Percentiles rank a stretch among this genome's conserved stretches.
These are phyloP conservation scores for Campoplex nolae DNA, from an alignment of 2,888 invertebrate species.

Conservation along the genomic window DNA sequence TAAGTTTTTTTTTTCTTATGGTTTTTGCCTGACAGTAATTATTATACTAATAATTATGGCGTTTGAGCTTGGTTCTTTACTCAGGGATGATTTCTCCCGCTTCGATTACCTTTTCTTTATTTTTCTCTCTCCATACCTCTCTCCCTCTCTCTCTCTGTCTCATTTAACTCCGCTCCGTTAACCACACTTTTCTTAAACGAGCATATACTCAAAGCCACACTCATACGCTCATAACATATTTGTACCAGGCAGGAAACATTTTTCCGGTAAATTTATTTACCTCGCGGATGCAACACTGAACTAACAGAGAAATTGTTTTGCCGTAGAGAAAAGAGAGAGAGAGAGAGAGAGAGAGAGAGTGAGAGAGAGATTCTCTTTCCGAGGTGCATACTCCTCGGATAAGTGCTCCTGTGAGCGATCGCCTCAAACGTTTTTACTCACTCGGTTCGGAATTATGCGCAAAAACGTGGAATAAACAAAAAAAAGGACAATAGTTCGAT, in stretches of 20 bases:
- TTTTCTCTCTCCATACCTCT: background rate
- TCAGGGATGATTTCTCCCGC: background rate
- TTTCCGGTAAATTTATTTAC: conserved; percentile 60
- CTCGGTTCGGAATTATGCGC: conserved; percentile 50
- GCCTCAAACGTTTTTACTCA: conserved; percentile 62
- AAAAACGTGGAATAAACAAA: no score
- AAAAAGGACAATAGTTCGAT: background rate
- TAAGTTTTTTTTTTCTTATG: background rate
- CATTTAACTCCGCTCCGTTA: conserved; percentile 49
- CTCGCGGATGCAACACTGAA: conserved; percentile 38
- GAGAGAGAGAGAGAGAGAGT: background rate
- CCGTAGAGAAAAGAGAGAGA: background rate
- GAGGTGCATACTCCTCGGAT: background rate
- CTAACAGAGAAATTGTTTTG: background rate
- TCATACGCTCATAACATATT: background rate
- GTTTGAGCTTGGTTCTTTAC: conserved; percentile 13
- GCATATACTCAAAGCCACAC: background rate
- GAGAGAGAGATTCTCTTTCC: background rate
- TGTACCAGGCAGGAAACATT: conserved; percentile 48
- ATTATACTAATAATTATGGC: conserved; percentile 50
- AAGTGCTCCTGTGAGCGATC: conserved; percentile 40
- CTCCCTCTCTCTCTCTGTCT: background rate
- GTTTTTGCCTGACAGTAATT: conserved; percentile 14
- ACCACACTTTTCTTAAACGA: conserved; percentile 43
- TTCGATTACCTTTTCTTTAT: background rate